These are phyloP conservation scores for Sebastolobus alascanus DNA, from an alignment of 2,797 vertebrate genomes.

Conservation along the genomic window DNA sequence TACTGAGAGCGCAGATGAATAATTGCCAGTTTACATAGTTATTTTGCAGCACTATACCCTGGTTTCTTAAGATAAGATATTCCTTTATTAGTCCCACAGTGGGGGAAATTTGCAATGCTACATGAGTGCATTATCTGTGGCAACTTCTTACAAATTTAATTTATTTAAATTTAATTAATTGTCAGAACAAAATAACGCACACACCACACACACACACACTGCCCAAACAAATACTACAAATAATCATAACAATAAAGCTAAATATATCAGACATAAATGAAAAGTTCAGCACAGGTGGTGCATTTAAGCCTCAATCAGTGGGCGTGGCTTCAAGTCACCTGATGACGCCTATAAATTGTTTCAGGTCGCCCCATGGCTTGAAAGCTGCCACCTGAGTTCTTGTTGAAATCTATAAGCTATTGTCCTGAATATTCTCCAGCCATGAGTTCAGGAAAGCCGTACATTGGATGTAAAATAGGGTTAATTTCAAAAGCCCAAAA, in stretches of 20 bases:
- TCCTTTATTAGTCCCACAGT: too few species aligned
- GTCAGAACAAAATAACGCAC: not conserved
- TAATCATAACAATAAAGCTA: too few species aligned
- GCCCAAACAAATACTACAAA: not conserved
- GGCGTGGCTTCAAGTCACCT: slow-evolving; percentile 60
- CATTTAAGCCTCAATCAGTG: slow-evolving; percentile 42
- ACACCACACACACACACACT: not conserved
- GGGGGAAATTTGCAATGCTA: not conserved
- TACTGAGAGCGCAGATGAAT: not conserved
- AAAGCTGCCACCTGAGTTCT: not conserved
- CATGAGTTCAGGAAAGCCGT: slow-evolving; percentile 91
- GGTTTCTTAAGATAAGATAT: not conserved
- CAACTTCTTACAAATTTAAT: not conserved
- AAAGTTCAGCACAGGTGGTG: slow-evolving; percentile 34
- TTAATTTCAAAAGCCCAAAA: slow-evolving; percentile 96
- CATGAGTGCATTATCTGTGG: too few species aligned
- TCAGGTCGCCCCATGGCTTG: not conserved
- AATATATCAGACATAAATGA: not conserved
- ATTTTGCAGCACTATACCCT: not conserved
- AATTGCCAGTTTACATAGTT: not conserved
- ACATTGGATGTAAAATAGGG: slow-evolving; percentile 92
- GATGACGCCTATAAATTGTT: slow-evolving; percentile 54
- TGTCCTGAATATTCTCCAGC: not conserved
- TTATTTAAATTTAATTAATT: not conserved
- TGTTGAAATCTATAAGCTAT: not conserved